These are phyloP conservation scores for Carterocephalus palaemon DNA, from an alignment of 2,888 invertebrate genomes.

Conservation along the genomic window DNA sequence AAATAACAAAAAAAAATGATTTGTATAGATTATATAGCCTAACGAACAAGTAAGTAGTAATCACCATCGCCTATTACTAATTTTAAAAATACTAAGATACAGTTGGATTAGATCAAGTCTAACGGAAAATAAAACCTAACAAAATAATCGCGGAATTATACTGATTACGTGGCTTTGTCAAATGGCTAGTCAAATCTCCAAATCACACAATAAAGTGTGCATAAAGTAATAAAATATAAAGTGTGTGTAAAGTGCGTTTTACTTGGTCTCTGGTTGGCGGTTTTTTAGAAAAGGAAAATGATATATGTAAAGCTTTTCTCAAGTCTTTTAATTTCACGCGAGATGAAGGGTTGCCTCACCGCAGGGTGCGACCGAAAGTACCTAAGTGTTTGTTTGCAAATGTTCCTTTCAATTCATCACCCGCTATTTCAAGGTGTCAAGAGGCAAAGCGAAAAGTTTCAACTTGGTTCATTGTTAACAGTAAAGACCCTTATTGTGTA, in stretches of 20 bases:
- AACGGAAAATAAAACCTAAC: too few relatives aligned
- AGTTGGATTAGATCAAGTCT: too few relatives aligned
- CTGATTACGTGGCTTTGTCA: too few relatives aligned
- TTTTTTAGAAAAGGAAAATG: constrained; percentile 18
- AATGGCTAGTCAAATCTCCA: too few relatives aligned
- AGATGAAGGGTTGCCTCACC: constrained; percentile 45
- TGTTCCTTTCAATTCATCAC: constrained; percentile 50
- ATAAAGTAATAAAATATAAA: background rate
- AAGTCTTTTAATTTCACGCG: constrained; percentile 61
- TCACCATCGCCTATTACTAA: too few relatives aligned
- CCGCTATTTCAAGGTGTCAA: constrained; percentile 53
- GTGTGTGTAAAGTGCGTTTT: constrained; percentile 1
- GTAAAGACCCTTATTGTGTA: constrained; percentile 45
- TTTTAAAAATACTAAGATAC: too few relatives aligned
- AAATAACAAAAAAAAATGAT: too few relatives aligned
- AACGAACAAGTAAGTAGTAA: too few relatives aligned
- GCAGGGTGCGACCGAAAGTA: constrained; percentile 35
- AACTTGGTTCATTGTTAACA: constrained; percentile 51
- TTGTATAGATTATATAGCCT: too few relatives aligned
- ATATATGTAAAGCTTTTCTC: constrained; percentile 39
- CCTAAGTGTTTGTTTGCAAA: constrained; percentile 39
- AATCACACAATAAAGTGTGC: too few relatives aligned
- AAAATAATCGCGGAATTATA: too few relatives aligned
- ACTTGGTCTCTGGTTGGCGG: constrained; percentile 6
- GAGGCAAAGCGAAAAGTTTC: constrained; percentile 56